phyloP scores from a whole-genome alignment of 2,888 invertebrate species.

The Glaucopsyche alexis region DNA sequence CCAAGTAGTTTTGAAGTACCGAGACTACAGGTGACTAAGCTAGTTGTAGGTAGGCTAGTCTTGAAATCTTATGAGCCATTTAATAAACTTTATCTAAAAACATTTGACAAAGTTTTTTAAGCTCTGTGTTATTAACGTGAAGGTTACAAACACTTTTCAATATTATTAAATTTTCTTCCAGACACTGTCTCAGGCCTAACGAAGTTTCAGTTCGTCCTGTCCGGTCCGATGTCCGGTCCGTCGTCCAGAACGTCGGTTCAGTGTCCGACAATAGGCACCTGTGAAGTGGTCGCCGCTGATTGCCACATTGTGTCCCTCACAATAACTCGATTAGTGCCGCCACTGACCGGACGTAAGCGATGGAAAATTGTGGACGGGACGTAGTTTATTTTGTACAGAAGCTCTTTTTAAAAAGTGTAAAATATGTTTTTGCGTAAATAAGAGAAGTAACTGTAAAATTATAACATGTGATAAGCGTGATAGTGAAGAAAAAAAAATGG shows the following conservation, averaged over 20 bases:
- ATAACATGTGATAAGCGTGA: no score
- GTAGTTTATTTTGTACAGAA: not conserved
- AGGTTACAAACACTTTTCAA: not conserved
- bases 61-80: no score
- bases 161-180: not conserved
- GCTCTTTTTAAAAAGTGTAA: not conserved
- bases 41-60: no score
- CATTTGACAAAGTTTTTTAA: no score
- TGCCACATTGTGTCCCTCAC: slow-evolving; percentile 74
- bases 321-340: slow-evolving; percentile 77
- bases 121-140: not conserved
- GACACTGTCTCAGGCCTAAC: not conserved
- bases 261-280: slow-evolving; percentile 45
- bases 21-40: no score
- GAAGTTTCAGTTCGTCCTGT: slow-evolving; percentile 1
- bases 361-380: slow-evolving; percentile 33
- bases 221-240: not conserved
- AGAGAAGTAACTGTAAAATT: no score
- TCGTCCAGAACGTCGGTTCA: not conserved
- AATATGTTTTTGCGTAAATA: no score
- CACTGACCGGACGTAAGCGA: slow-evolving; percentile 49
- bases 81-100: no score
- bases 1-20: no score
- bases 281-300: slow-evolving; percentile 60
- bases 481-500: no score